Percentiles rank a stretch among this genome's conserved stretches.
Conservation (phyloP, 2,888 invertebrate species). For the Pycnomerus fuliginosus region DNA sequence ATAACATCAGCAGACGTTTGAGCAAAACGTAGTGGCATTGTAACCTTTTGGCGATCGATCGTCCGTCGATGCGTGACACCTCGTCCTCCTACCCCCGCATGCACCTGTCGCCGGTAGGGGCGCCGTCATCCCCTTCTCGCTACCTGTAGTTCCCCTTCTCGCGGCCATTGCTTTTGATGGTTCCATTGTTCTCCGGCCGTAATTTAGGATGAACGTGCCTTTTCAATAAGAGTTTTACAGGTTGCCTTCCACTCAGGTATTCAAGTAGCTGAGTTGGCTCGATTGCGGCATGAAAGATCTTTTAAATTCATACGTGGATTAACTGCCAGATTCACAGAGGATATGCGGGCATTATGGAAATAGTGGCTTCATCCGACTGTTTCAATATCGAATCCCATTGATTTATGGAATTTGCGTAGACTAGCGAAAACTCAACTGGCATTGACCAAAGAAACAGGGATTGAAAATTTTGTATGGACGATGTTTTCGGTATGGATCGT, state of each 20-base stretch:
- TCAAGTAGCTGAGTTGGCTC: slow-evolving; percentile 41
- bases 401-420: too few species aligned
- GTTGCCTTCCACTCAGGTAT: slow-evolving; percentile 42
- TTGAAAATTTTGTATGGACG: too few species aligned
- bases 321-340: slow-evolving; percentile 21
- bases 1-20: too few species aligned
- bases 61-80: slow-evolving; percentile 40
- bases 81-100: slow-evolving; percentile 7
- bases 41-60: slow-evolving; percentile 41
- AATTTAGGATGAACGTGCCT: slow-evolving; percentile 42
- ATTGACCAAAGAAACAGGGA: too few species aligned
- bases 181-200: slow-evolving; percentile 35
- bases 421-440: too few species aligned
- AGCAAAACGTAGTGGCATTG: too few species aligned
- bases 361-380: too few species aligned
- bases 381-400: too few species aligned
- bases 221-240: slow-evolving; percentile 41
- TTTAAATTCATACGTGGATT: slow-evolving; percentile 42
- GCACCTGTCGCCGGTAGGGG: slow-evolving; percentile 15
- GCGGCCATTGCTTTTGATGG: slow-evolving; percentile 22
- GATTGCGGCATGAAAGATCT: slow-evolving; percentile 42
- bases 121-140: slow-evolving; percentile 11
- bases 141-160: slow-evolving; percentile 8
- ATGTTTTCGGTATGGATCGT: too few species aligned
- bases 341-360: too few species aligned